phyloP scores from a whole-genome alignment of 1,140 invertebrate species.

The Rhopalosiphum maidis region DNA sequence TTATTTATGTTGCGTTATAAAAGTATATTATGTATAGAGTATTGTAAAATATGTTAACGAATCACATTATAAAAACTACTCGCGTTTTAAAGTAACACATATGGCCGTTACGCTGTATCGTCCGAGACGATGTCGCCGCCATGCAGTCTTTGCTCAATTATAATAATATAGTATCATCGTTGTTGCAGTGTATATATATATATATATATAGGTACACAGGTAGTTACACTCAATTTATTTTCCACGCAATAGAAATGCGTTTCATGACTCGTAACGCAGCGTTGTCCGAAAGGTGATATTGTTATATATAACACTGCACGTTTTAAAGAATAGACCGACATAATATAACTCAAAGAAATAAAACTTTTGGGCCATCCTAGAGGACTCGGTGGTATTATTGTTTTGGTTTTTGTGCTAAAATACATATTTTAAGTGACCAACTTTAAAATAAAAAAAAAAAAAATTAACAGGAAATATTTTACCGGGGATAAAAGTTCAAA shows the following conservation, averaged over 20 bases:
- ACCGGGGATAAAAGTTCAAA: not conserved
- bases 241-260: not conserved
- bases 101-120: not conserved
- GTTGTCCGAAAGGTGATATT: slow-evolving; percentile 20
- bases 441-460: not conserved
- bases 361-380: not conserved
- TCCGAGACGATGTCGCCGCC: not conserved
- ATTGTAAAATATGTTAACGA: slow-evolving; percentile 8
- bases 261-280: not conserved
- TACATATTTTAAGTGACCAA: slow-evolving; percentile 3
- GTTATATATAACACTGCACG: not conserved
- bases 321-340: not conserved
- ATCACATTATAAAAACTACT: not conserved
- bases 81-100: not conserved
- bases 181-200: not conserved
- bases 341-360: not conserved
- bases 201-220: not conserved
- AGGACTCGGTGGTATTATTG: not conserved
- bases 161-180: slow-evolving; percentile 6
- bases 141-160: slow-evolving; percentile 7
- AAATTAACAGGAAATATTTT: slow-evolving; percentile 2
- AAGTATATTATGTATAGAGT: not conserved
- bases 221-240: slow-evolving; percentile 35
- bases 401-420: not conserved
- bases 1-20: not conserved